Evolutionary conservation across 2,113 vertebrate genomes (phyloP).

Genomic region (Trachemys scripta): DNA sequence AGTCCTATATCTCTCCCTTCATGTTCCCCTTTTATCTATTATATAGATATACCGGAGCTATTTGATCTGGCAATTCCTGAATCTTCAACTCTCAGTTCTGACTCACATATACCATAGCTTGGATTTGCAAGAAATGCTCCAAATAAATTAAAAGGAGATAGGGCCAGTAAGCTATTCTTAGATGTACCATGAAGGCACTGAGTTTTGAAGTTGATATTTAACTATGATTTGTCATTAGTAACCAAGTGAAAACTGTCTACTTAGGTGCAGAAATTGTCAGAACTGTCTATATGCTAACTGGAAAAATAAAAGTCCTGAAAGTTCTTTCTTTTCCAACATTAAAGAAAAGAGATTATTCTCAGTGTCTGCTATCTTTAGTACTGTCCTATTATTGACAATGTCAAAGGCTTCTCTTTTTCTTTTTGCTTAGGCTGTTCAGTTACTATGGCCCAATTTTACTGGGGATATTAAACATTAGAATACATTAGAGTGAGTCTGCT

Average conservation of each 20-base stretch:
- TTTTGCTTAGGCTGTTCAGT: neutral
- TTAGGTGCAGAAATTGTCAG: neutral
- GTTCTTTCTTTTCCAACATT: neutral
- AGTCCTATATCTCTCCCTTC: neutral
- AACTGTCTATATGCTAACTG: neutral
- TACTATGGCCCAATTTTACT: neutral
- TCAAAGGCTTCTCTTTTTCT: neutral
- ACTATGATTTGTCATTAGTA: neutral
- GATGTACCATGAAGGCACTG: neutral
- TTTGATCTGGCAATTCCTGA: constrained; percentile 1
- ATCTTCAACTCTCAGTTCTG: neutral
- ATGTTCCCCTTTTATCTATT: neutral
- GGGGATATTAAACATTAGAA: neutral
- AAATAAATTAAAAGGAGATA: neutral
- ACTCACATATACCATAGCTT: neutral
- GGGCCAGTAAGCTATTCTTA: neutral
- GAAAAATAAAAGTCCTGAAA: neutral
- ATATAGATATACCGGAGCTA: neutral
- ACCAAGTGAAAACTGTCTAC: neutral
- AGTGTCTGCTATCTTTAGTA: neutral
- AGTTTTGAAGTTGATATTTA: neutral
- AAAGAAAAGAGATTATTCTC: neutral
- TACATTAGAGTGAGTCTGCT: neutral
- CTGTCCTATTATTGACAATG: neutral
- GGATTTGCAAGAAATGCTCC: neutral